These are phyloP conservation scores for Lutjanus erythropterus DNA, from an alignment of 2,113 vertebrate genomes.

Conservation along the genomic window DNA sequence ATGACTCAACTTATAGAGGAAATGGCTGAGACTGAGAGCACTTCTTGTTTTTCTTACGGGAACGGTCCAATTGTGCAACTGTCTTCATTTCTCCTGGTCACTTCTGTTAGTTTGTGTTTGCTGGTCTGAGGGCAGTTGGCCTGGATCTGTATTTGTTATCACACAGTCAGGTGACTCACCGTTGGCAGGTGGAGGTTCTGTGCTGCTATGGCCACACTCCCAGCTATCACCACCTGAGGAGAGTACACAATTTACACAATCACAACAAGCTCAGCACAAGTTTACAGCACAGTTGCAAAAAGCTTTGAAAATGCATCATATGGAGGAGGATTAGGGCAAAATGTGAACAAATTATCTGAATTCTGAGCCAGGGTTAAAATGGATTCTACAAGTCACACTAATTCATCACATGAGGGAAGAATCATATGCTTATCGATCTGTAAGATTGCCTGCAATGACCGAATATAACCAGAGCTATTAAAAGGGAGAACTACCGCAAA, in stretches of 20 bases:
- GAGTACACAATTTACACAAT: not conserved
- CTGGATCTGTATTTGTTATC: not conserved
- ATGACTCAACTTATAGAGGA: constrained; percentile 18
- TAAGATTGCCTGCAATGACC: not conserved
- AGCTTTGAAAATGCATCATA: no score
- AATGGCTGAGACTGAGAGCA: not conserved
- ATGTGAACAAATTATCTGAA: no score
- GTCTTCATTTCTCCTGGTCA: not conserved
- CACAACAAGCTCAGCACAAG: not conserved
- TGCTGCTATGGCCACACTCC: constrained; percentile 77
- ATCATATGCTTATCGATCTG: not conserved
- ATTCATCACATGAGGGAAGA: not conserved
- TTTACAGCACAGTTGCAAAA: not conserved
- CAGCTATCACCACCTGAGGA: constrained; percentile 77
- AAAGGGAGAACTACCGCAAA: no score
- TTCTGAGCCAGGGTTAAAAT: no score
- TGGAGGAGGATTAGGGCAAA: no score
- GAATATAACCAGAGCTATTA: not conserved
- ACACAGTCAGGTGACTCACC: constrained; percentile 61
- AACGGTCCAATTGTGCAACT: not conserved
- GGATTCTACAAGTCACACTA: no score
- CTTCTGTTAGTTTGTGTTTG: not conserved
- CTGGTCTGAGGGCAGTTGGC: not conserved
- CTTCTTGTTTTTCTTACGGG: not conserved
- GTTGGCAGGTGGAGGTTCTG: constrained; percentile 78